Evolutionary conservation across 2,113 vertebrate species (phyloP).

Genomic region (Edolisoma coerulescens): DNA sequence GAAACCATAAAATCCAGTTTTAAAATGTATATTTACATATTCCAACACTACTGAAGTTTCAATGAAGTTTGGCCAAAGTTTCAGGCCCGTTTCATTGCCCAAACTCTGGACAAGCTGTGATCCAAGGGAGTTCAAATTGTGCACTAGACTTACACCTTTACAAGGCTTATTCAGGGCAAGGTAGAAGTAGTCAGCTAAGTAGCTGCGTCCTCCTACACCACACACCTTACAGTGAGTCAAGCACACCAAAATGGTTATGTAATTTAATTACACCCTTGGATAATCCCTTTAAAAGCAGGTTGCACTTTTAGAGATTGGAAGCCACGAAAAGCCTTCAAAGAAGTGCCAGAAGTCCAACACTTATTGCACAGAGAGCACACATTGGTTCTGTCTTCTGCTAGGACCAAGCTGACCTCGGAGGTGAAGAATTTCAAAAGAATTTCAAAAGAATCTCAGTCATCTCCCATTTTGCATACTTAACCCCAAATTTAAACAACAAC

Average conservation of each 20-base stretch:
- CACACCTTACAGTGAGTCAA: neutral
- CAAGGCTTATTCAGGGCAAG: neutral
- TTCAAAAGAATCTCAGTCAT: neutral
- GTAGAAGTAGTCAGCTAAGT: neutral
- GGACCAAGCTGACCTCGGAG: neutral
- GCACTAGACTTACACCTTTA: neutral
- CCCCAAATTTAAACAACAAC: neutral
- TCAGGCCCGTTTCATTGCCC: neutral
- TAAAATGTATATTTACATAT: neutral
- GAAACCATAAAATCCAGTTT: neutral
- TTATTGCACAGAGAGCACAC: neutral
- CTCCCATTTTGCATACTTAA: neutral
- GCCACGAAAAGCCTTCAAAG: neutral
- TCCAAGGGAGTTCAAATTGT: neutral
- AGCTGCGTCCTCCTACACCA: neutral
- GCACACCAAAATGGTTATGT: neutral
- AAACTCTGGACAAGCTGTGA: neutral
- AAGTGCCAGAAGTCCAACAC: neutral
- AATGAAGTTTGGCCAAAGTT: neutral
- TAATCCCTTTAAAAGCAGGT: neutral
- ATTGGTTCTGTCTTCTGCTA: neutral
- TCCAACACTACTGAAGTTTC: neutral
- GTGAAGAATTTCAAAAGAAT: neutral
- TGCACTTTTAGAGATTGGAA: neutral
- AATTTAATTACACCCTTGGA: slow-evolving; percentile 1